These are phyloP conservation scores for Sebastes matsubarae DNA, from an alignment of 2,797 vertebrate species.

Conservation along the genomic window DNA sequence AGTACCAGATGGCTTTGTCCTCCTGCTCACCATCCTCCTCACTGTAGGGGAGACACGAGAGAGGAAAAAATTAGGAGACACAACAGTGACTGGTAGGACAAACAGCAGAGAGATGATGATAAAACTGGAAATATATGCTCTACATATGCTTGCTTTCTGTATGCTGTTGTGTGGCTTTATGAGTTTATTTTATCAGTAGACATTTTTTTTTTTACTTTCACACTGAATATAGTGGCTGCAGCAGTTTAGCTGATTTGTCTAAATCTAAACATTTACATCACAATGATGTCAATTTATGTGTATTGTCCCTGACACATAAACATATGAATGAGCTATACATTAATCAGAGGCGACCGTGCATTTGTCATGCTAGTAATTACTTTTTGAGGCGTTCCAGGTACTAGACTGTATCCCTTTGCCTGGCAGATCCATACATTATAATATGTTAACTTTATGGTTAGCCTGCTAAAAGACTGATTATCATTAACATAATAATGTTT, in stretches of 20 bases:
- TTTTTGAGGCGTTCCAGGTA: neutral
- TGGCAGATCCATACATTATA: neutral
- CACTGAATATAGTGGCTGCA: neutral
- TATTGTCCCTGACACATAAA: neutral
- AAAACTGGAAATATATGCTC: neutral
- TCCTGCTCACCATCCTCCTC: conserved; percentile 95
- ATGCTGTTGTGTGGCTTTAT: neutral
- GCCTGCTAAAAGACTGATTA: neutral
- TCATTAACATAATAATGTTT: neutral
- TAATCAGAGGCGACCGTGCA: neutral
- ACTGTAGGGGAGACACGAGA: conserved; percentile 73
- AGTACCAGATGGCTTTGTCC: conserved; percentile 97
- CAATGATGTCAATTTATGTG: neutral
- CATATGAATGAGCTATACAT: neutral
- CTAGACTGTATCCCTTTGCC: neutral
- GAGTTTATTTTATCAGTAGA: too few relatives aligned
- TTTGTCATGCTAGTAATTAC: neutral
- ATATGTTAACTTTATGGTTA: neutral
- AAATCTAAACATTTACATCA: neutral
- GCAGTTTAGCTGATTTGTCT: neutral
- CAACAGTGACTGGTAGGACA: neutral
- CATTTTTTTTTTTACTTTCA: neutral
- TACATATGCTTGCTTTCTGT: neutral
- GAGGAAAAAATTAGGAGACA: neutral
- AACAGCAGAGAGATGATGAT: neutral